Base-by-base conservation (phyloP, 2,113 vertebrate genomes). In the Vulpes lagopus region DNA sequence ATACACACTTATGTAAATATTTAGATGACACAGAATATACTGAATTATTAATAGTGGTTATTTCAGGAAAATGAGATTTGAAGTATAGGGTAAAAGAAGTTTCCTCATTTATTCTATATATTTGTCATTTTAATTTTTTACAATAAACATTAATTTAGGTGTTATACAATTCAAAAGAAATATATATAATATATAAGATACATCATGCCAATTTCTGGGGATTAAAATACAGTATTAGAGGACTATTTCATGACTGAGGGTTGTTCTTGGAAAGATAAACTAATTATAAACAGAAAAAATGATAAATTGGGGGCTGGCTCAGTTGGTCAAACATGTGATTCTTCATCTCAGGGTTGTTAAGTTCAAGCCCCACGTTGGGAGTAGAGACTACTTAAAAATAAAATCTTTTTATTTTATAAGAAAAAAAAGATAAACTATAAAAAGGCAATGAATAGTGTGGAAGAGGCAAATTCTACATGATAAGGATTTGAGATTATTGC, bases 41-140 rank as follows among this genome's bases (percentile, higher is more conserved):
- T 30, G 74, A 89, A 67, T 96, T 93, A 83, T 69, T 51, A 35
- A 35, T 35, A 35, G 27, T 76, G 69, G 79, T 79, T 95, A 85
- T 78, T 93, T 60, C 38, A 69, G n/a, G 32, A 78, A 79, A 89
- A 89, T 51, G 25, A 17, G n/a, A 82, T 74, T 86, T 2, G 30
- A 81, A 60, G n/a, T 7, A 80, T n/a, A 57, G 9, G 27, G 38
- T 59, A 32, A 25, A 80, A 71, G 3, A 43, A 19, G 27, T 43
- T 76, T 89, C 76, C 59, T 83, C 32, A 19, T 95, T 62, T 78
- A 74, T 49, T 65, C 20, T 65, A 23, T 30, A 35, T 64, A 73
- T 4, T 43, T 80, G 73, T 84, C 22, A 10, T 53, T 93, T 89
- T 16, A 59, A 74, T 59, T 89, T 76, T 96, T 74, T 67, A 84